phyloP scores from a whole-genome alignment of 2,113 vertebrate genomes.

The Rutilus rutilus region DNA sequence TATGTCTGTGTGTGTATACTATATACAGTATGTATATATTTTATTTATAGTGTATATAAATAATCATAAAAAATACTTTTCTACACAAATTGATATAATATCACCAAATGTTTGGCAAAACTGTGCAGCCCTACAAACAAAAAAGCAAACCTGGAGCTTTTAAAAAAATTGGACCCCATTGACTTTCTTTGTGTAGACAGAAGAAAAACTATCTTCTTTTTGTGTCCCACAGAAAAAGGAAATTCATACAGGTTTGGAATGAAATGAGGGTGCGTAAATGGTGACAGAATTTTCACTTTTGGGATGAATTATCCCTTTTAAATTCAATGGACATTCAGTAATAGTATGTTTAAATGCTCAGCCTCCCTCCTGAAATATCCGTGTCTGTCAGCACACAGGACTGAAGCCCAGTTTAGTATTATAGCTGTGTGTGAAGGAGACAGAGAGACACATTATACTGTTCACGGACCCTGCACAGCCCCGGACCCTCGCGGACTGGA shows the following conservation, averaged over 20 bases:
- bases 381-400: constrained; percentile 46
- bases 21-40: background rate
- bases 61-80: background rate
- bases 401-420: constrained; percentile 50
- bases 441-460: constrained; percentile 47
- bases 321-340: background rate
- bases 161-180: background rate
- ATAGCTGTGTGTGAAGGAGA: constrained; percentile 48
- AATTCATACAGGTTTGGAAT: background rate
- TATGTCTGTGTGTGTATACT: no score
- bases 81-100: background rate
- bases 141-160: no score
- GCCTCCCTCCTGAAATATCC: constrained; percentile 44
- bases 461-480: constrained; percentile 27
- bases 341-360: constrained; percentile 45
- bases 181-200: background rate
- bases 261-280: background rate
- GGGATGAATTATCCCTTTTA: background rate
- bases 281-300: background rate
- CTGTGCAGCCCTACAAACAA: background rate
- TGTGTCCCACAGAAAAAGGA: background rate
- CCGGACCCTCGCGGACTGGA: constrained; percentile 40
- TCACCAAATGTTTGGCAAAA: background rate
- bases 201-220: background rate
- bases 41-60: background rate